Base-by-base conservation (phyloP, 2,888 invertebrate species). In the Acronicta aceris region DNA sequence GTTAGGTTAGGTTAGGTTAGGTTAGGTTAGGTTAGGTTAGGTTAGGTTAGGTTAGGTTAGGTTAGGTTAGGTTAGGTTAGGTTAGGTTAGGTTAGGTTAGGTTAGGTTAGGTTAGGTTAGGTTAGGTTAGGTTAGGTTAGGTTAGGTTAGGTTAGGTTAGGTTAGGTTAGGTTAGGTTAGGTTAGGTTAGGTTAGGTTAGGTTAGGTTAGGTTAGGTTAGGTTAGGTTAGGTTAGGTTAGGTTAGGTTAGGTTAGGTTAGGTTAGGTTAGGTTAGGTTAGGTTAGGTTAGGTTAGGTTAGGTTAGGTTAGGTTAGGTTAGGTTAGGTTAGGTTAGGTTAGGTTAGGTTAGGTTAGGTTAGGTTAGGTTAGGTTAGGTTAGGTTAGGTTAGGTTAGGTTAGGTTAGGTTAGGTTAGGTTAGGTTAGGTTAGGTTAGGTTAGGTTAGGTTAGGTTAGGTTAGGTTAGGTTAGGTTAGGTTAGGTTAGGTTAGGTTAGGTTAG, bases 401-500 rank as follows among this genome's bases (percentile, higher is more conserved):
- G 55, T 54, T 54, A 49, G 60, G 60, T 54, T 55, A 55, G 54
- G 60, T 55, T 60, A 54, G 60, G 54, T 55, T 49, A 49, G 54
- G 54, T 55, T 55, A 63, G 58, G 63, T 58, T 54, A 59, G 55
- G 59, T 58, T 54, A 59, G 59, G 59, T 59, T 57, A 45, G 55
- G 62, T 57, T 57, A 57, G 62, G 57, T 57, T 57, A 57, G 57
- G 62, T 62, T 57, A 62, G 62, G 62, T 62, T 62, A 62, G 62
- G 62, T 62, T 62, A 62, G 62, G 62, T 60, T 60, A 60, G 56
- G 61, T 55, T 56, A 61, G 51, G 55, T 60, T 60, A 60, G 60
- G 60, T 60, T 60, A 60, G 60, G 60, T 61, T 61, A 65, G 61
- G 61, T 61, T 61, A 65, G 61, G 61, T 61, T 61, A 61, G 64